phyloP scores from a whole-genome alignment of 2,113 vertebrate species.

The Rhea americana region DNA sequence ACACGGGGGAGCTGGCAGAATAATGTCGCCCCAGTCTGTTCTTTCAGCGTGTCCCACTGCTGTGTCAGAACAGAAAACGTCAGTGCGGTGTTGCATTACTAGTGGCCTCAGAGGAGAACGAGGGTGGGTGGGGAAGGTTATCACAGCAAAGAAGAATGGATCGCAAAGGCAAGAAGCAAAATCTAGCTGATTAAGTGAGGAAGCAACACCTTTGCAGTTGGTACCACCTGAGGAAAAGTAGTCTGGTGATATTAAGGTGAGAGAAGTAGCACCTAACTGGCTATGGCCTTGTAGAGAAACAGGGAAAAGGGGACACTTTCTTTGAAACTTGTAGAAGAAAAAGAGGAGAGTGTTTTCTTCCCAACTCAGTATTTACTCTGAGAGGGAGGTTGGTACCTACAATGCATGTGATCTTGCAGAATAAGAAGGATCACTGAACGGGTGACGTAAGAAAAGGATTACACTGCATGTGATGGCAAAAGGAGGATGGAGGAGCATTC shows the following conservation, averaged over 20 bases:
- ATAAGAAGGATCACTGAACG: slow-evolving; percentile 42
- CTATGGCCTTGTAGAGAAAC: neutral
- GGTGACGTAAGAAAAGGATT: slow-evolving; percentile 50
- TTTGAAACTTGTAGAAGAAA: neutral
- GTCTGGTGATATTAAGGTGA: neutral
- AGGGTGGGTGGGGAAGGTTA: neutral
- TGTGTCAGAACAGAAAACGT: neutral
- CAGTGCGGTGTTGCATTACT: neutral
- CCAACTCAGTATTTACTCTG: neutral
- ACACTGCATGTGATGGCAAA: slow-evolving; percentile 44
- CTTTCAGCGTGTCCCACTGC: neutral
- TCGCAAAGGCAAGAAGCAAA: neutral
- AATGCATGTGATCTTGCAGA: neutral
- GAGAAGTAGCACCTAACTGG: neutral
- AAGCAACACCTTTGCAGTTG: neutral
- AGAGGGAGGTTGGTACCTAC: neutral
- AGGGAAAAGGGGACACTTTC: neutral
- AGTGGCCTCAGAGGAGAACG: fast-evolving
- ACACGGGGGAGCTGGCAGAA: neutral
- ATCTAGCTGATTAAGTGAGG: neutral
- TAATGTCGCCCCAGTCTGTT: slow-evolving; percentile 2
- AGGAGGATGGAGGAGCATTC: neutral
- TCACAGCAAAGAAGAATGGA: neutral
- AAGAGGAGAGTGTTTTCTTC: neutral
- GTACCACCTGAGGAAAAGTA: neutral